Base-by-base conservation (phyloP, 2,113 vertebrate genomes). In the Meriones unguiculatus region DNA sequence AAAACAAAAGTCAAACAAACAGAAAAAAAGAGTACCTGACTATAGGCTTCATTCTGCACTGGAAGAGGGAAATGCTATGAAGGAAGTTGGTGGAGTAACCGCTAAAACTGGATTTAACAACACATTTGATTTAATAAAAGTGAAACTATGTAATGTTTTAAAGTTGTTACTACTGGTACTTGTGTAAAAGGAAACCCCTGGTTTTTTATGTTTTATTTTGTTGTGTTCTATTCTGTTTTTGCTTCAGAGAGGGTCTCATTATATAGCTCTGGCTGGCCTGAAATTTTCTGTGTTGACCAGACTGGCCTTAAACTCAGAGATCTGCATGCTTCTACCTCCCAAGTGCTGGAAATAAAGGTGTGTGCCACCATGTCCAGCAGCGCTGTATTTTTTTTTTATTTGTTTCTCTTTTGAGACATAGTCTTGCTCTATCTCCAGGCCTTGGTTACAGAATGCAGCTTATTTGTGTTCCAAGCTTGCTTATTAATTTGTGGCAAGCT, bases 91-190 rank as follows among this genome's bases (percentile, higher is more conserved):
- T 54, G 76, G 50, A 59, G 73, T 65, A 67, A 69, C 17, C 50
- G 46, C 46, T 75, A 81, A 87, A 81, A 41, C 2, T 87, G 46
- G 50, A 80, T 59, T 69, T 67, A 64, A 59, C 10, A 20, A 41
- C 17, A 11, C 62, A 65, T 32, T 65, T 41, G 81, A 30, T 85
- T 46, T 65, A 67, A 50, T 50, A 67, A 67, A 86, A 86, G 15
- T 50, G 24, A 25, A 90, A 81, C 50, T 76, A 70, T 65, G 41
- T 77, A 76, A 82, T 87, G 24, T 88, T 87, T 80, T 50, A 30
- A 93, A 93, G 41, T 73, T 95, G 14, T 77, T 89, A 65, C 38
- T 65, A 46, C n/a, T 28, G 89, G 28, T 89, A 78, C 41, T 92
- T 80, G 65, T 86, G 15, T 88, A 91, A 89, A 62, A 84, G 54